A percentile compares a stretch with the other conserved stretches of the same genome.
Conservation (phyloP, 35 echinoderm and acorn worm genomes). For the Ophiothrix spiculata region DNA sequence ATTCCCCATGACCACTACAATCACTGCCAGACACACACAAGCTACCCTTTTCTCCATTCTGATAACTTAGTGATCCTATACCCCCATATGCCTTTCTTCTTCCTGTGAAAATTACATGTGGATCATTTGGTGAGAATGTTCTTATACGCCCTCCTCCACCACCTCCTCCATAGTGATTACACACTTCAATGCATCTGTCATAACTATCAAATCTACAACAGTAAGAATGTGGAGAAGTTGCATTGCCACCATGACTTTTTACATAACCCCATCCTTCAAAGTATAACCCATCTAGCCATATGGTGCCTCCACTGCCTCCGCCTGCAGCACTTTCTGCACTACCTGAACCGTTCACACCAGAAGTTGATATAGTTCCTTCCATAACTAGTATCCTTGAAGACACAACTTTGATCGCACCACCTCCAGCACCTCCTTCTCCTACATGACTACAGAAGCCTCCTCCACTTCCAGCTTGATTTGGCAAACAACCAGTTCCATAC, state of each 20-base stretch:
- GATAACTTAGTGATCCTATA: background rate
- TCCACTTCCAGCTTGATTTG: constrained; percentile 64
- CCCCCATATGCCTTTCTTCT: constrained; percentile 9
- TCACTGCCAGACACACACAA: constrained; percentile 35
- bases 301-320: constrained; percentile 75
- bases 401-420: constrained; percentile 54
- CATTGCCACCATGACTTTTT: constrained; percentile 51
- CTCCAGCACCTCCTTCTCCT: constrained; percentile 38
- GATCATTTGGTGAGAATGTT: constrained; percentile 46
- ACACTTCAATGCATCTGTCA: background rate
- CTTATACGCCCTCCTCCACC: constrained; percentile 62
- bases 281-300: constrained; percentile 72
- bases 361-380: constrained; percentile 41
- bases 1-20: constrained; percentile 66
- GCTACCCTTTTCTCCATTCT: constrained; percentile 30
- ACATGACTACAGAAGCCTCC: constrained; percentile 18
- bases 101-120: constrained; percentile 23
- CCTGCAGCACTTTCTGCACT: constrained; percentile 31
- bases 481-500: constrained; percentile 59
- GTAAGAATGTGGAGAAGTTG: background rate
- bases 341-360: constrained; percentile 31
- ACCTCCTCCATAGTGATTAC: constrained; percentile 56
- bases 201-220: constrained; percentile 36
- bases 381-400: constrained; percentile 27
- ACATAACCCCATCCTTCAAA: constrained; percentile 69